These are phyloP conservation scores for Tanypteryx hageni DNA, from an alignment of 2,888 invertebrate genomes.

Conservation along the genomic window DNA sequence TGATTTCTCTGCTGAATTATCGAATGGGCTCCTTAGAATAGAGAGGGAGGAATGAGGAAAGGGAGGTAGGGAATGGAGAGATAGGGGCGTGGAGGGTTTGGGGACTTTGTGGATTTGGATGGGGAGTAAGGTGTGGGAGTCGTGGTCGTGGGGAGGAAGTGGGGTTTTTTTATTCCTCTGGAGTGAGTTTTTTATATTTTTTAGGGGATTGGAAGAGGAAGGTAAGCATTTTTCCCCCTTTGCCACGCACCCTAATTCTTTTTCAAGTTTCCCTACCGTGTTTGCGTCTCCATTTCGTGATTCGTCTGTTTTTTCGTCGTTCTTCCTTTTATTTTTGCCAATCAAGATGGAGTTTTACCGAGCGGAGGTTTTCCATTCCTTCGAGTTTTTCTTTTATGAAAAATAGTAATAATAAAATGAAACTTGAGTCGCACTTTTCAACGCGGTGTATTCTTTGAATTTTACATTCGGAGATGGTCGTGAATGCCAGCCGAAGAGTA, in stretches of 20 bases:
- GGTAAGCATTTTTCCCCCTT: neutral
- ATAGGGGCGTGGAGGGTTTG: neutral
- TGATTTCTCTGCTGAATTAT: slow-evolving; percentile 60
- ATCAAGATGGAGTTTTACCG: neutral
- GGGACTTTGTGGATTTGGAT: neutral
- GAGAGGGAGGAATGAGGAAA: neutral
- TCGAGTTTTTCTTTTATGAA: neutral
- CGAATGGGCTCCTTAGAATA: slow-evolving; percentile 55
- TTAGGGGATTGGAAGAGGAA: neutral
- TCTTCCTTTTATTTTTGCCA: neutral
- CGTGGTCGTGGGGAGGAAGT: neutral
- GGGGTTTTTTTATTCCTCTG: neutral
- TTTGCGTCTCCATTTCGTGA: slow-evolving; percentile 22
- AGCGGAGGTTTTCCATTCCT: neutral
- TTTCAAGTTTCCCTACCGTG: neutral
- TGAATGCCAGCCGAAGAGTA: neutral
- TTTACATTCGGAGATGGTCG: neutral
- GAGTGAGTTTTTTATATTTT: neutral
- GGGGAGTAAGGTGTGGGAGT: neutral
- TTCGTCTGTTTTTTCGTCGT: neutral
- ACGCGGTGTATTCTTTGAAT: neutral
- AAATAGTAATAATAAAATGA: neutral
- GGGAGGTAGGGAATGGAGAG: neutral
- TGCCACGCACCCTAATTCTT: neutral
- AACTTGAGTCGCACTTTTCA: neutral